These are phyloP conservation scores for Hermetia illucens DNA, from an alignment of 1,140 invertebrate genomes.

Conservation along the genomic window DNA sequence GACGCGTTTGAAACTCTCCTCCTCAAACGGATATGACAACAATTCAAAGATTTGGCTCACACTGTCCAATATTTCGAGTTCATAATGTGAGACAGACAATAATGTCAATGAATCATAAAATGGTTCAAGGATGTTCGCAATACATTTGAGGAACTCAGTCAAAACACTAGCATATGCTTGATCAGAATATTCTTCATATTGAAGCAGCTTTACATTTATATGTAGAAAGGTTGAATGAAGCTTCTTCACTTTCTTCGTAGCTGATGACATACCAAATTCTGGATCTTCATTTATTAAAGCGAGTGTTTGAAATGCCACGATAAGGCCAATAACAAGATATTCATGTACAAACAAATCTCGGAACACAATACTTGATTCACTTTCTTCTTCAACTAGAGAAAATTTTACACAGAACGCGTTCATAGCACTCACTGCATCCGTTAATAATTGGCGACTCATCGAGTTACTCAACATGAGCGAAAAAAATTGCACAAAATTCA, in stretches of 20 bases:
- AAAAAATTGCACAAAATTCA: constrained; percentile 37
- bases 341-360: constrained; percentile 20
- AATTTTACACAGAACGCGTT: constrained; percentile 36
- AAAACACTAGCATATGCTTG: constrained; percentile 14
- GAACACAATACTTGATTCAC: constrained; percentile 21
- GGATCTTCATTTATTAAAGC: constrained; percentile 9
- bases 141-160: constrained; percentile 14
- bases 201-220: constrained; percentile 25
- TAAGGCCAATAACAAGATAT: constrained; percentile 18
- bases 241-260: constrained; percentile 17
- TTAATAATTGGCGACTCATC: constrained; percentile 42
- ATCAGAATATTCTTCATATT: constrained; percentile 18
- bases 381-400: constrained; percentile 18
- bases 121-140: constrained; percentile 7
- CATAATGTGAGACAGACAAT: constrained; percentile 5
- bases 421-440: constrained; percentile 37
- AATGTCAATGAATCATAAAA: constrained; percentile 7
- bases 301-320: constrained; percentile 21
- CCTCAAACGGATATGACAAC: constrained; percentile 10
- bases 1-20: constrained; percentile 5
- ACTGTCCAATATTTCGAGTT: constrained; percentile 15
- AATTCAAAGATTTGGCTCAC: constrained; percentile 20
- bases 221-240: constrained; percentile 27
- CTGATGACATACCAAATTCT: background rate
- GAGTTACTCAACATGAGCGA: constrained; percentile 52